Percentiles rank a stretch among this genome's conserved stretches.
phyloP scores from a whole-genome alignment of 2,888 invertebrate species.

The Myathropa florea region DNA sequence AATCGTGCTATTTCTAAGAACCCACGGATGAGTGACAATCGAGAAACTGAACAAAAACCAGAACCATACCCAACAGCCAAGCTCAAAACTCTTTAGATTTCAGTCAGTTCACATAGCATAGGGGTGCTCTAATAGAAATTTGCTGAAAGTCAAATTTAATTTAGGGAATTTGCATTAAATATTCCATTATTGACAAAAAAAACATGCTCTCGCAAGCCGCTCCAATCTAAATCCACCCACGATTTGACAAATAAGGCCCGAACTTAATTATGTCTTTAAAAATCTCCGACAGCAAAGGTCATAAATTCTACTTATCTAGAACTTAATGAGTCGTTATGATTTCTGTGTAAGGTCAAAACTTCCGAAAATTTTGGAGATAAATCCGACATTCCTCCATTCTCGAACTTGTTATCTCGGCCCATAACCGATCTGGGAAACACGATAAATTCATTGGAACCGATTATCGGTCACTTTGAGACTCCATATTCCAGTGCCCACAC shows the following conservation, averaged over 20 bases:
- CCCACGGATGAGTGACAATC: no score
- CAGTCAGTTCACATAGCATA: no score
- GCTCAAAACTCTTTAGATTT: no score
- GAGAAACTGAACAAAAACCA: no score
- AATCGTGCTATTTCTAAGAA: no score
- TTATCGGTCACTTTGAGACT: not conserved
- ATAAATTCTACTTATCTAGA: not conserved
- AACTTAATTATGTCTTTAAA: not conserved
- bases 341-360: not conserved
- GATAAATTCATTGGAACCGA: not conserved
- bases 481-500: slow-evolving; percentile 3
- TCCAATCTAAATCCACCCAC: not conserved
- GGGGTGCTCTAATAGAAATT: no score
- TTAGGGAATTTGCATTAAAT: not conserved
- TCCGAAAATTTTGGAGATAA: not conserved
- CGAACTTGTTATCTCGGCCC: not conserved
- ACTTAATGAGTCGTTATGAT: not conserved
- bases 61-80: no score
- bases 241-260: not conserved
- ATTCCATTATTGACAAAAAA: not conserved
- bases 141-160: no score
- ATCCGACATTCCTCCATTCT: not conserved
- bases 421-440: not conserved
- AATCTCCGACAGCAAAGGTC: not conserved
- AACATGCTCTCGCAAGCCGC: not conserved